A percentile compares a stretch with the other conserved stretches of the same genome.
Evolutionary conservation across 2,797 vertebrate species (phyloP).

Genomic region (Vultur gryphus): DNA sequence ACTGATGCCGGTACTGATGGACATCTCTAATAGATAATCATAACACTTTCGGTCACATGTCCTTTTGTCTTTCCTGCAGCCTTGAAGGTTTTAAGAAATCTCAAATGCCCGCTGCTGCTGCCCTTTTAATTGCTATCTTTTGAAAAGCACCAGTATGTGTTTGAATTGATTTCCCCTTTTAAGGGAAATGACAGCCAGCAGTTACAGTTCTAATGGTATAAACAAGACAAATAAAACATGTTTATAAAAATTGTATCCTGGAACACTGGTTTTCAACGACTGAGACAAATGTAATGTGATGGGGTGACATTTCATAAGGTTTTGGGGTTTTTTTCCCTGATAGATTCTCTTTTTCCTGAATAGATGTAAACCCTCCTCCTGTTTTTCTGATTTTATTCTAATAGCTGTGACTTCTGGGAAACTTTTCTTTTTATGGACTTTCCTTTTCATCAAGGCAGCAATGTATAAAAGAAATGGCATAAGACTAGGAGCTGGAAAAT

Average conservation of each 20-base stretch:
- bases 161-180: slow-evolving; percentile 75
- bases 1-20: slow-evolving; percentile 78
- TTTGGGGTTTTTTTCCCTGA: not conserved
- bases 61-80: slow-evolving; percentile 71
- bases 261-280: slow-evolving; percentile 75
- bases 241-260: slow-evolving; percentile 80
- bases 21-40: slow-evolving; percentile 74
- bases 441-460: slow-evolving; percentile 25
- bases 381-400: not conserved
- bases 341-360: not conserved
- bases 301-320: not conserved
- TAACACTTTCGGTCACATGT: slow-evolving; percentile 77
- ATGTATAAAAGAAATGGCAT: slow-evolving; percentile 9
- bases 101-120: slow-evolving; percentile 75
- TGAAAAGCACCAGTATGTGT: slow-evolving; percentile 80
- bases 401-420: slow-evolving; percentile 28
- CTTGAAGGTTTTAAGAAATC: slow-evolving; percentile 77
- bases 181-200: slow-evolving; percentile 77
- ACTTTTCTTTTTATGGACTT: slow-evolving; percentile 11
- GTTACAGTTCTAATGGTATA: slow-evolving; percentile 76
- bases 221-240: slow-evolving; percentile 80
- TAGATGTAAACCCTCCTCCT: not conserved
- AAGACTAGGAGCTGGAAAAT: slow-evolving; percentile 43
- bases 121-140: slow-evolving; percentile 79
- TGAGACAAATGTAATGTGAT: slow-evolving; percentile 15